Evolutionary conservation across 2,888 invertebrate genomes (phyloP).

Genomic region (Cheilosia impressa): DNA sequence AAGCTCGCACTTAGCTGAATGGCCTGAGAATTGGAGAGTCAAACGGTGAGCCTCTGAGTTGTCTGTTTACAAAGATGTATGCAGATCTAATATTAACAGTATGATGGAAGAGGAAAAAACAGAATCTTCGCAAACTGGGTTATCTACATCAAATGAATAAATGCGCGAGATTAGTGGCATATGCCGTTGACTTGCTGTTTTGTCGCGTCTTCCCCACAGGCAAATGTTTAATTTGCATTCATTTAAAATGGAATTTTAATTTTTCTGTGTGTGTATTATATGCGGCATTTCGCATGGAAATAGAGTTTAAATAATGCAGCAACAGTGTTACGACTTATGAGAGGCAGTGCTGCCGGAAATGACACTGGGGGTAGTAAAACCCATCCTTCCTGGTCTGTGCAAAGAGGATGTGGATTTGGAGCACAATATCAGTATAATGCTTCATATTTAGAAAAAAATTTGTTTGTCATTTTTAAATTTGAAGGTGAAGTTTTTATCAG

Average conservation of each 20-base stretch:
- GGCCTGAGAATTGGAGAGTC: conserved; percentile 43
- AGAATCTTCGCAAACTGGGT: conserved; percentile 58
- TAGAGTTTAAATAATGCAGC: conserved; percentile 6
- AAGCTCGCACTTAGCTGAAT: conserved; percentile 33
- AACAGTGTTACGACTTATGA: background rate
- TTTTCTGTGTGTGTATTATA: no score
- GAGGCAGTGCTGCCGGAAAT: no score
- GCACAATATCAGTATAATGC: no score
- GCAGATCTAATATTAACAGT: conserved; percentile 59
- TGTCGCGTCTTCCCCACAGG: conserved; percentile 2
- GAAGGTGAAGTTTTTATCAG: no score
- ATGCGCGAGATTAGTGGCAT: conserved; percentile 54
- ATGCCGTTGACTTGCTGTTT: conserved; percentile 45
- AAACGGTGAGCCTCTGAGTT: conserved; percentile 40
- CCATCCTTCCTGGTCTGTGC: background rate
- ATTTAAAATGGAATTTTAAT: background rate
- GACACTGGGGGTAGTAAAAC: no score
- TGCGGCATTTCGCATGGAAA: background rate
- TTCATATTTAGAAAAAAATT: no score
- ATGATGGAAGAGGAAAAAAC: conserved; percentile 29
- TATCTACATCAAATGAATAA: conserved; percentile 54
- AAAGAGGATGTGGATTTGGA: background rate
- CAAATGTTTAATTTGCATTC: conserved; percentile 36
- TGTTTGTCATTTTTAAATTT: no score
- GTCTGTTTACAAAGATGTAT: conserved; percentile 42